A percentile compares a stretch with the other conserved stretches of the same genome.
Conservation (phyloP, 1,140 invertebrate species). For the Drosophila grimshawi region DNA sequence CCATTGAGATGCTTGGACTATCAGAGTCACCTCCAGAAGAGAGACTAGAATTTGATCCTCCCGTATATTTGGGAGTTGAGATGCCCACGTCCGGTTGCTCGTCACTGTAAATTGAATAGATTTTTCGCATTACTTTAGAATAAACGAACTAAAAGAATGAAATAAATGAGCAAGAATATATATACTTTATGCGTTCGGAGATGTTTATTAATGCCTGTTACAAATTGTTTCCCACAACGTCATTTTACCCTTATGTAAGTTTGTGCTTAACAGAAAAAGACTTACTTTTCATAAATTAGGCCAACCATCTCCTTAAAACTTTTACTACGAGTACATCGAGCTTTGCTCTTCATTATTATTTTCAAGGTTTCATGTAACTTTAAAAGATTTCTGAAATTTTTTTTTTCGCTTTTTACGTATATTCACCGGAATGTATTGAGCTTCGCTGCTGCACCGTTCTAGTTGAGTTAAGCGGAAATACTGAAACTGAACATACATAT, state of each 20-base stretch:
- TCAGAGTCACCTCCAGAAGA: constrained; percentile 86
- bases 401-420: not conserved
- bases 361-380: not conserved
- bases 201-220: no score
- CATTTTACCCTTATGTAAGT: no score
- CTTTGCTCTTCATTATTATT: constrained; percentile 69
- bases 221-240: no score
- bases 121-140: not conserved
- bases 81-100: constrained; percentile 78
- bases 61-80: constrained; percentile 78
- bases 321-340: constrained; percentile 76
- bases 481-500: constrained; percentile 41
- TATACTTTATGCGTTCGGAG: no score
- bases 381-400: not conserved
- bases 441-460: constrained; percentile 29
- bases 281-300: constrained; percentile 69
- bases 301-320: constrained; percentile 74
- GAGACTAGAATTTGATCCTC: constrained; percentile 84
- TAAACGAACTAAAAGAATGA: not conserved
- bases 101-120: constrained; percentile 55
- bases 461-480: constrained; percentile 46
- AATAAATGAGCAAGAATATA: no score
- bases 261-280: not conserved
- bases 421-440: not conserved
- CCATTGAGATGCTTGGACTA: constrained; percentile 86